phyloP scores from a whole-genome alignment of 2,113 vertebrate species.

The Anoura caudifer region DNA sequence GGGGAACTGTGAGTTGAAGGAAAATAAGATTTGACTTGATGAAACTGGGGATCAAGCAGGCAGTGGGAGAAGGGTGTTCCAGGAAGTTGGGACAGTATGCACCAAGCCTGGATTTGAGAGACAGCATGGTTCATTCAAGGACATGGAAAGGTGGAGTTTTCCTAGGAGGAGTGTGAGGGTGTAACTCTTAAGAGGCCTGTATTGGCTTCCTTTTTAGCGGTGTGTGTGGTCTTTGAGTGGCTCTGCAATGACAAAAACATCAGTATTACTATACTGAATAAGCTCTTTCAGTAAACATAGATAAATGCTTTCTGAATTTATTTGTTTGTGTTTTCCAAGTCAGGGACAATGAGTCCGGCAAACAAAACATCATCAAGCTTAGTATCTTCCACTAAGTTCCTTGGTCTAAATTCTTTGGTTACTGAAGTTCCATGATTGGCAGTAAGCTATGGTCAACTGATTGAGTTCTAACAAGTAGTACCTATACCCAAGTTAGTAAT shows the following conservation, averaged over 20 bases:
- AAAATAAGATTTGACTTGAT: not conserved
- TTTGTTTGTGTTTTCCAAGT: constrained; percentile 28
- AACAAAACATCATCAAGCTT: not conserved
- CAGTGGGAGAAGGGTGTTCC: not conserved
- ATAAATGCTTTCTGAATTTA: not conserved
- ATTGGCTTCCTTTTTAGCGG: not conserved
- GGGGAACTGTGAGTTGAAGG: not conserved
- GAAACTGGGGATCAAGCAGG: not conserved
- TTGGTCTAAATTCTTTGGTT: not conserved
- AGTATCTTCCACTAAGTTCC: not conserved
- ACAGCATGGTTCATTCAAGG: not conserved
- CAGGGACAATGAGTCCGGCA: not conserved
- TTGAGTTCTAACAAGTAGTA: not conserved
- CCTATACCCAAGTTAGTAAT: not conserved
- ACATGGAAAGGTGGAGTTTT: not conserved
- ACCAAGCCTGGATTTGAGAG: not conserved
- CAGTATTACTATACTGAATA: not conserved
- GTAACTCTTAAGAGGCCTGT: not conserved
- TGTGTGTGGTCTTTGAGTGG: not conserved
- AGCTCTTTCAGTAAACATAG: not conserved
- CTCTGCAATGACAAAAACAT: not conserved
- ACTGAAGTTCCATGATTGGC: not conserved
- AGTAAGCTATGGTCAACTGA: not conserved
- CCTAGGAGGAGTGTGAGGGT: not conserved
- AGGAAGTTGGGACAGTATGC: not conserved